Evolutionary conservation across 1,140 invertebrate species (phyloP), one percentile per base, ranked within the genome.

Genomic region (Drosophila rhopaloa): DNA sequence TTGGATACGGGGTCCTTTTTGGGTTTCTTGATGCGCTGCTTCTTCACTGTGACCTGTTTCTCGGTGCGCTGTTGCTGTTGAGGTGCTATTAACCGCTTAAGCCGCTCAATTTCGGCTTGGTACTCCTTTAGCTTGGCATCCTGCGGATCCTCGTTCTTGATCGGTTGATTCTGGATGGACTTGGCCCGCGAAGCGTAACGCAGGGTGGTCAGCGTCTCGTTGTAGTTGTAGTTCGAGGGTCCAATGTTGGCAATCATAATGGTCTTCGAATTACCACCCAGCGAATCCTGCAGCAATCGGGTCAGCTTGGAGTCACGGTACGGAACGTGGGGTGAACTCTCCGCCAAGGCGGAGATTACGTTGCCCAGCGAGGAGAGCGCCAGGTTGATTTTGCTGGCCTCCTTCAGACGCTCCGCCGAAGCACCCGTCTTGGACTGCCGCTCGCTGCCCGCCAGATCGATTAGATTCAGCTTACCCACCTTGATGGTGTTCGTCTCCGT

Each of bases 181-280:
- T 99, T 99, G 11, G 98, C 98, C 35, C 98, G 94, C 92, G 97
- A 97, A 1, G 98, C 97, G 92, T 99, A 99, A 19, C 98, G 94
- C 58, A 99, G 93, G 4, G 98, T 99, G 10, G 96, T 97, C 62
- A 99, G 93, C 27, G 97, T 98, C 94, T 99, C 98, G 88, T 99
- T 98, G 93, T 97, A 98, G 93, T 99, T 99, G 93, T 97, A 98
- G 79, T 95, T 96, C 6, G 98, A 97, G n/a, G 98, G 98, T 7
- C 98, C 98, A 82, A 99, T 97, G 93, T 98, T 98, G 14, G 98
- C 98, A 32, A 99, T 97, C 98, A 99, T 99, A 38, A 99, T 96
- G 11, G 98, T 99, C 93, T 98, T 98, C 44, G 98, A 97, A 94
- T 99, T 99, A 9, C 98, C 98, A 70, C 98, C 98, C 10, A 99